phyloP scores from a whole-genome alignment of 30 jellyfish, hydroid and myxozoan species.

The Mastigias papua region DNA sequence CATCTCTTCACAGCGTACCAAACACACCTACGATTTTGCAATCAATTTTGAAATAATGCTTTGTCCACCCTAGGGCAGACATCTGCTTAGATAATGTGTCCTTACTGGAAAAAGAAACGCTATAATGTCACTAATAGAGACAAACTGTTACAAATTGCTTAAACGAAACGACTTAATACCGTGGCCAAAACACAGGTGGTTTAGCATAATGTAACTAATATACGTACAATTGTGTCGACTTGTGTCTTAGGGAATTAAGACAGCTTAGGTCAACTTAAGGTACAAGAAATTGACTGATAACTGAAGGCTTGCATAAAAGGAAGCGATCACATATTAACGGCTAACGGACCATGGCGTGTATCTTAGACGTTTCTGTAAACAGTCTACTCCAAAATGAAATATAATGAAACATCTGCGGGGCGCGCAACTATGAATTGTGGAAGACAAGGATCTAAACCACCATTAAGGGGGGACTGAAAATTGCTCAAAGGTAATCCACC shows the following conservation, averaged over 20 bases:
- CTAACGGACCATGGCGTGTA: too few relatives aligned
- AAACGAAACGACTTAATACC: background rate
- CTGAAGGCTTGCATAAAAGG: background rate
- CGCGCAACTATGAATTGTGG: too few relatives aligned
- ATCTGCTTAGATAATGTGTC: background rate
- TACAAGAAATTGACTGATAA: background rate
- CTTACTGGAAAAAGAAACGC: background rate
- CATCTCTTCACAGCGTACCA: background rate
- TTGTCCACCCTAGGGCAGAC: background rate
- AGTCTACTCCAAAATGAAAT: too few relatives aligned
- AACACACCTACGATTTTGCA: background rate
- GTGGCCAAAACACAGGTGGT: background rate
- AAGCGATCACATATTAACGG: background rate
- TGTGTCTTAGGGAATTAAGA: background rate
- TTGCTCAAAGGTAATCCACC: too few relatives aligned
- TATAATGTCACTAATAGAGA: background rate
- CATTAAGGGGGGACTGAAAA: too few relatives aligned
- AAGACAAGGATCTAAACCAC: too few relatives aligned
- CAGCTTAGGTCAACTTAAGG: background rate
- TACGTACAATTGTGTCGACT: too few relatives aligned
- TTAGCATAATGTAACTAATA: background rate
- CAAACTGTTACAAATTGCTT: background rate
- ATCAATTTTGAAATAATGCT: background rate
- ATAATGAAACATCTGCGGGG: too few relatives aligned
- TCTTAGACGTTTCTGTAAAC: too few relatives aligned